Evolutionary conservation across 2,797 vertebrate genomes (phyloP).

Genomic region (Catostomus latipinnis): DNA sequence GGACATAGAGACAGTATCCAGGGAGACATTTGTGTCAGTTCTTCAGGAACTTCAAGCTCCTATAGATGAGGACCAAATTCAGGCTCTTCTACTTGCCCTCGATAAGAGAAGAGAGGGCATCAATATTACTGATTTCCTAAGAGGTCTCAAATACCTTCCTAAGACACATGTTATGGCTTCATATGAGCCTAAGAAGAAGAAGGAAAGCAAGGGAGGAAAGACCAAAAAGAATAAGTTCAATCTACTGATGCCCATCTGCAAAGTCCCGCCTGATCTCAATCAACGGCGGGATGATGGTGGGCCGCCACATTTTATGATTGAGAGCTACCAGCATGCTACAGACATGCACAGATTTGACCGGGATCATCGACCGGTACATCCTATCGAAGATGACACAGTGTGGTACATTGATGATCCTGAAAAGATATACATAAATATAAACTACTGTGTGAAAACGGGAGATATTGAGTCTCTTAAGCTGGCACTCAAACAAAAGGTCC

Average conservation of each 20-base stretch:
- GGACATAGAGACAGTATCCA: conserved; percentile 69
- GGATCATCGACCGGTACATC: conserved; percentile 81
- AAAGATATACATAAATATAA: conserved; percentile 81
- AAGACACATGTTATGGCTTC: conserved; percentile 83
- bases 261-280: conserved; percentile 69
- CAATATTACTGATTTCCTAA: conserved; percentile 83
- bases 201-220: conserved; percentile 74
- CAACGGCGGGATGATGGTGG: conserved; percentile 76
- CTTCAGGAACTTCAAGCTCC: conserved; percentile 77
- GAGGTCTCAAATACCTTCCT: conserved; percentile 84
- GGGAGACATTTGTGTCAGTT: conserved; percentile 76
- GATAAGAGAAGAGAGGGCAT: conserved; percentile 69
- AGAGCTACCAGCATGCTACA: conserved; percentile 73
- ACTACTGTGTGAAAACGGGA: conserved; percentile 81
- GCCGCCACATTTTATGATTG: conserved; percentile 84
- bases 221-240: conserved; percentile 70
- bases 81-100: conserved; percentile 73
- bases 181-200: conserved; percentile 82
- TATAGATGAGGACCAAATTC: conserved; percentile 65
- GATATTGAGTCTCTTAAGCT: conserved; percentile 87
- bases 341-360: conserved; percentile 74
- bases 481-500: conserved; percentile 83
- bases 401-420: conserved; percentile 87
- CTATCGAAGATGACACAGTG: conserved; percentile 85
- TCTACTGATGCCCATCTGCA: conserved; percentile 85